Percentiles rank a stretch among this genome's conserved stretches.
Conservation (phyloP, 2,888 invertebrate species). For the Allacma fusca region DNA sequence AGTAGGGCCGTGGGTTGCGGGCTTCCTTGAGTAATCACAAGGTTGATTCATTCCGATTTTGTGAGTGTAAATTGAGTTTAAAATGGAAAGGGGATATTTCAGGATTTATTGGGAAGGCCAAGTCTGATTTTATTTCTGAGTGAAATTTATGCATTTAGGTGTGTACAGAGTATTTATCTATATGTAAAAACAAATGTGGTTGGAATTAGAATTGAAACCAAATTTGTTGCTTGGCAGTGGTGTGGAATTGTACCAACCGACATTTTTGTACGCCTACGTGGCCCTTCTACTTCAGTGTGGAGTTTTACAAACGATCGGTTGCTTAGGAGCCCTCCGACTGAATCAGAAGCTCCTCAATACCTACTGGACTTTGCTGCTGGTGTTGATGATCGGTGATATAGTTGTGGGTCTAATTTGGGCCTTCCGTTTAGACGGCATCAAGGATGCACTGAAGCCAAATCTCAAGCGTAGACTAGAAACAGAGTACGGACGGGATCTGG, state of each 20-base stretch:
- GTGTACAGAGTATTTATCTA: too few species aligned
- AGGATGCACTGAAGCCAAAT: conserved; percentile 75
- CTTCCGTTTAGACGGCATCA: conserved; percentile 78
- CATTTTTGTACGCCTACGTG: conserved; percentile 84
- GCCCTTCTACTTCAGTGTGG: conserved; percentile 78
- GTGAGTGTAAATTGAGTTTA: too few species aligned
- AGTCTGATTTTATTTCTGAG: too few species aligned
- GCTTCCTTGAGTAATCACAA: too few species aligned
- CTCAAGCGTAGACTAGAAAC: conserved; percentile 71
- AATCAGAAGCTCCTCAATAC: conserved; percentile 82
- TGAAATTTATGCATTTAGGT: too few species aligned
- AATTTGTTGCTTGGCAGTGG: conserved; percentile 50
- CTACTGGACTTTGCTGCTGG: conserved; percentile 82
- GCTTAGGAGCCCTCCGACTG: conserved; percentile 80
- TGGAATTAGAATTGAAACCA: too few species aligned
- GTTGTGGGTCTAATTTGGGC: conserved; percentile 87
- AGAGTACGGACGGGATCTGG: conserved; percentile 77
- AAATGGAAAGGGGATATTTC: too few species aligned
- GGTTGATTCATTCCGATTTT: too few species aligned
- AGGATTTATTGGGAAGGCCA: too few species aligned
- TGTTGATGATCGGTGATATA: conserved; percentile 82
- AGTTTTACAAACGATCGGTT: conserved; percentile 72
- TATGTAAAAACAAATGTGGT: too few species aligned
- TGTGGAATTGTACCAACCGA: conserved; percentile 75
- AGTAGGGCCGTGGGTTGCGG: too few species aligned